Evolutionary conservation across 2,888 invertebrate genomes (phyloP).

Genomic region (Acanthosoma haemorrhoidale): DNA sequence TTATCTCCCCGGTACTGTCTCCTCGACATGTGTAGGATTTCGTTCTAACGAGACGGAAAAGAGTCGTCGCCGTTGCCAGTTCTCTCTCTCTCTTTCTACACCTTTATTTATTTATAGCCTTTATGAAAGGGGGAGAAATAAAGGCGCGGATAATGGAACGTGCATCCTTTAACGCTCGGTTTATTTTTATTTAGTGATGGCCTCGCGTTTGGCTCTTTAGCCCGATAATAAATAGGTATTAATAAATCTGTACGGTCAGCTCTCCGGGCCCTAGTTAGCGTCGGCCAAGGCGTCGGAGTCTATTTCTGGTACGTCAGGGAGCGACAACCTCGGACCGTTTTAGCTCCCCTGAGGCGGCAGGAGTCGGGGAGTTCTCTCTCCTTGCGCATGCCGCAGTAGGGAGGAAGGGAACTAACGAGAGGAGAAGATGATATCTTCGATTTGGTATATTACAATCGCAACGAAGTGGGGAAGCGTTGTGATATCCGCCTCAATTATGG

Average conservation of each 20-base stretch:
- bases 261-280: not conserved
- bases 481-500: too few relatives aligned
- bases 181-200: conserved; percentile 21
- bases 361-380: not conserved
- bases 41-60: too few relatives aligned
- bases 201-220: conserved; percentile 16
- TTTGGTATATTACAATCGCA: too few relatives aligned
- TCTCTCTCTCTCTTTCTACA: not conserved
- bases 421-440: not conserved
- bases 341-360: not conserved
- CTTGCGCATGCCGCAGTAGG: not conserved
- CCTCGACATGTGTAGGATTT: not conserved
- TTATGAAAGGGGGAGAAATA: conserved; percentile 5
- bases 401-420: not conserved
- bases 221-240: conserved; percentile 25
- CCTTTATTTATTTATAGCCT: not conserved
- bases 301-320: not conserved
- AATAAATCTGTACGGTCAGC: conserved; percentile 7
- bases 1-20: not conserved
- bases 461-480: too few relatives aligned
- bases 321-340: not conserved
- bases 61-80: too few relatives aligned
- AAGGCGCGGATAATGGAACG: conserved; percentile 6
- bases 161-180: conserved; percentile 12
- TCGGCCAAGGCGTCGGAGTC: not conserved